Base-by-base conservation (phyloP, 2,888 invertebrate genomes). In the Chalcis sispes region DNA sequence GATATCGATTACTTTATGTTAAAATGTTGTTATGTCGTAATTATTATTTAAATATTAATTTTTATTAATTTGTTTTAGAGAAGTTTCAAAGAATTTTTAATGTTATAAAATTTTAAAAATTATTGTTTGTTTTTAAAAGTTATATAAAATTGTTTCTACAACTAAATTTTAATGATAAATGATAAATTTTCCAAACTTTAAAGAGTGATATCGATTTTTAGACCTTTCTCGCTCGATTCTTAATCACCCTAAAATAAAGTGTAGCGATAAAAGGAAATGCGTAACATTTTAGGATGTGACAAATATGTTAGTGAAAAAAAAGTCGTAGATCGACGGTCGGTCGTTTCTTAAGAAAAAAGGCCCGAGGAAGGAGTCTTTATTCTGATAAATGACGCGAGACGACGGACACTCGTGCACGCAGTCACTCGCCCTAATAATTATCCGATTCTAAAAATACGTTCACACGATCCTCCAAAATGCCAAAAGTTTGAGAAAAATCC, bases 391-490 rank as follows among this genome's bases (percentile, higher is more conserved):
- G 79, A 70, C n/a, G 72, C 59, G 52, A 75, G 65, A 46, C 23
- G 72, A 69, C 52, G 71, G 78, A 65, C 50, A 59, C 54, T 64
- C 20, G 46, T 3, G 10, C 32, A 13, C 8, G 48, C 23, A 32
- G 48, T 77, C 71, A 23, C 73, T 64, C 46, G 71, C 54, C 29
- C 61, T 65, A 62, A 62, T 67, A 75, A 72, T 79, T 80, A 80
- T 75, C 74, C 50, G 65, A 70, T 80, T 78, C 71, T 75, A 75
- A 70, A 75, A 80, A 79, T 81, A 65, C 42, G 67, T 52, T 32
- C 59, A 36, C 27, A 50, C 48, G 40, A 8, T 2, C 10, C 42
- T 13, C 42, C 42, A 18, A n/a, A 36, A 56, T 5, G 15, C 13
- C 23, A 8, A 73, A 48, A 52, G 32, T 50, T 62, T 62, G 62